Conservation (phyloP, 2,113 vertebrate species). For the Gambusia affinis region DNA sequence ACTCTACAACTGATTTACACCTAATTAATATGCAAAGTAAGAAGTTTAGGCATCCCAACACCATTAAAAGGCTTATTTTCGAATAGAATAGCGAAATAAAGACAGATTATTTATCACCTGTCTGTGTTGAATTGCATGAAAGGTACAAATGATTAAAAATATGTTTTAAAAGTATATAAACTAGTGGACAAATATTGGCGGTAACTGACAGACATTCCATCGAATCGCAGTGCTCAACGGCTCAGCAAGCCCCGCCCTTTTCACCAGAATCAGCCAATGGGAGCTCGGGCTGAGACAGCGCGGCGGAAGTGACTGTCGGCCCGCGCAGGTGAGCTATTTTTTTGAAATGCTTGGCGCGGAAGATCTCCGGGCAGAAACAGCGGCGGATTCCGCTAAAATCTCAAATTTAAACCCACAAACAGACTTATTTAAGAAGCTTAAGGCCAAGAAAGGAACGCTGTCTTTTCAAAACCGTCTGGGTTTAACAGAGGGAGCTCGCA, state of each 20-base stretch:
- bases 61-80: background rate
- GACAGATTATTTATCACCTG: background rate
- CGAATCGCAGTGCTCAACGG: conserved; percentile 59
- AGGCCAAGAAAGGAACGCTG: no score
- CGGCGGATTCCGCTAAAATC: background rate
- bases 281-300: conserved; percentile 22
- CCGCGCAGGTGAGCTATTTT: conserved; percentile 81
- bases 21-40: background rate
- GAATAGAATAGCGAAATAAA: background rate
- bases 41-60: background rate
- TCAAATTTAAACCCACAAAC: background rate
- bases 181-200: conserved; percentile 48
- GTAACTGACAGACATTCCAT: conserved; percentile 66
- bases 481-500: background rate
- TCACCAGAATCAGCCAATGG: conserved; percentile 57
- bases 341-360: conserved; percentile 86
- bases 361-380: conserved; percentile 12
- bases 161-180: conserved; percentile 28
- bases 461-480: fast-evolving
- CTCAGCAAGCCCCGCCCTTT: conserved; percentile 53
- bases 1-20: background rate
- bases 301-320: conserved; percentile 60
- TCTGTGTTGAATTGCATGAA: background rate
- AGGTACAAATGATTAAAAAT: background rate
- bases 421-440: background rate